Evolutionary conservation across 2,113 vertebrate species (phyloP).

Genomic region (Galemys pyrenaicus): DNA sequence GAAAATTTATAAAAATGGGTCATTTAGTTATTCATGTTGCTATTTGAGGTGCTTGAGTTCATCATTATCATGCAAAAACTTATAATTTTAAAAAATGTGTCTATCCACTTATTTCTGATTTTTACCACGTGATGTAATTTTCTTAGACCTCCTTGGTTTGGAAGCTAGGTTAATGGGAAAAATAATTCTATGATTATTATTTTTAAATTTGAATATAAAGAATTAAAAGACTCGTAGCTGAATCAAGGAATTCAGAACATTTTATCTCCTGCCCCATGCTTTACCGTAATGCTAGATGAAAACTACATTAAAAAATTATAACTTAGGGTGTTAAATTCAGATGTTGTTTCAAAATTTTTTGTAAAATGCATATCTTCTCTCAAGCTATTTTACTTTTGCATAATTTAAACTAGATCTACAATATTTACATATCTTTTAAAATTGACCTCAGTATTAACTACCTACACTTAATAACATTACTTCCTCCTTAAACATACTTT

Average conservation of each 20-base stretch:
- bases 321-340: background rate
- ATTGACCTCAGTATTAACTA: background rate
- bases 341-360: constrained; percentile 11
- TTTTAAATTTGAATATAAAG: constrained; percentile 35
- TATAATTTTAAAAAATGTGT: background rate
- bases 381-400: constrained; percentile 36
- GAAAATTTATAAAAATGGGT: constrained; percentile 27
- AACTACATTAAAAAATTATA: background rate
- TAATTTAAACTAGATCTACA: background rate
- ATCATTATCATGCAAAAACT: constrained; percentile 9
- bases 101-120: background rate
- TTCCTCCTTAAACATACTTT: background rate
- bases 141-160: constrained; percentile 12
- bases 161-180: background rate
- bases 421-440: background rate
- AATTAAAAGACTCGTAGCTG: background rate
- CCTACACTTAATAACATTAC: background rate
- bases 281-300: background rate
- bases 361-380: background rate
- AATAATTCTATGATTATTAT: background rate
- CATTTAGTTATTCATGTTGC: background rate
- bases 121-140: background rate
- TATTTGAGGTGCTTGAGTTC: background rate
- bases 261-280: background rate
- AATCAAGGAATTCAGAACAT: background rate